A percentile compares a stretch with the other conserved stretches of the same genome.
phyloP scores from a whole-genome alignment of 2,888 invertebrate genomes.

The Hypolimnas misippus region DNA sequence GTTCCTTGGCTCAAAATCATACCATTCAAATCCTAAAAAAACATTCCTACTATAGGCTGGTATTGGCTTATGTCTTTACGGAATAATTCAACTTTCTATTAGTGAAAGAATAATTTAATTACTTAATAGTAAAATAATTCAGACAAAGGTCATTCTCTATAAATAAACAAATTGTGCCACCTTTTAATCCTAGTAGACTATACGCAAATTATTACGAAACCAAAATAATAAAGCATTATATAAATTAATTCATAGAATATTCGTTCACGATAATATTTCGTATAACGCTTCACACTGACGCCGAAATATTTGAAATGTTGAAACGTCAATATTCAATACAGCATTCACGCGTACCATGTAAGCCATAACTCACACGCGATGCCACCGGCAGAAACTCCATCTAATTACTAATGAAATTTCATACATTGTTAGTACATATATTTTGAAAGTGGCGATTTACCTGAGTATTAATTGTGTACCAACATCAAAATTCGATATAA shows the following conservation, averaged over 20 bases:
- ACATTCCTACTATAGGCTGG: too few relatives aligned
- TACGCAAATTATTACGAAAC: background rate
- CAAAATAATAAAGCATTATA: background rate
- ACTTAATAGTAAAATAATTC: too few relatives aligned
- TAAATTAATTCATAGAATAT: background rate
- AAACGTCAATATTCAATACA: slow-evolving; percentile 18
- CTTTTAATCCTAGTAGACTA: too few relatives aligned
- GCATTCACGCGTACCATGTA: slow-evolving; percentile 15
- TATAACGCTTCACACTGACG: background rate
- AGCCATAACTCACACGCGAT: slow-evolving; percentile 21
- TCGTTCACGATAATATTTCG: background rate
- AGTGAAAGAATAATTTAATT: too few relatives aligned
- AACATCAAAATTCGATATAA: slow-evolving; percentile 45
- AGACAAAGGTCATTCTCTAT: too few relatives aligned
- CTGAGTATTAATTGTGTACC: slow-evolving; percentile 58
- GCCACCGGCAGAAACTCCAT: slow-evolving; percentile 39
- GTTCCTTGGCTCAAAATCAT: too few relatives aligned
- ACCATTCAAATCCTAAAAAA: too few relatives aligned
- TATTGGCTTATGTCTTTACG: too few relatives aligned
- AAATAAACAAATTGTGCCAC: too few relatives aligned
- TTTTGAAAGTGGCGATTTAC: slow-evolving; percentile 57
- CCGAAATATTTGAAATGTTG: slow-evolving; percentile 26
- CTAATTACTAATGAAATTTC: slow-evolving; percentile 47
- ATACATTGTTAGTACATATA: slow-evolving; percentile 55
- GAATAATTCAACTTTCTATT: too few relatives aligned